Conservation (phyloP, 2,113 vertebrate species). For the Mastomys natalensis region DNA sequence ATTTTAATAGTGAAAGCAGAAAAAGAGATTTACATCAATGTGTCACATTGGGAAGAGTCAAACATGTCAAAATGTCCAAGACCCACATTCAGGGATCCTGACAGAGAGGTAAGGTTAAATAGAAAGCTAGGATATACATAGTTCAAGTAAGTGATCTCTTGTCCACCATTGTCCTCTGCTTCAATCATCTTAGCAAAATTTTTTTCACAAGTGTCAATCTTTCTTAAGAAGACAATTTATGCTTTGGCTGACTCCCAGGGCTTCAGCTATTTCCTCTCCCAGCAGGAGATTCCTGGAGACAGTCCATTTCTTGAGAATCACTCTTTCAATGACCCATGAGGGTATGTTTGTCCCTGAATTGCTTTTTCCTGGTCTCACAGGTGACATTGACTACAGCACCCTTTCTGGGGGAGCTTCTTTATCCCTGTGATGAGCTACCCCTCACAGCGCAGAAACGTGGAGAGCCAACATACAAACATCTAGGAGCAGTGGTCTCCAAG, state of each 20-base stretch:
- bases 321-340: neutral
- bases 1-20: neutral
- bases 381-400: too few relatives aligned
- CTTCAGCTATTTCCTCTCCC: neutral
- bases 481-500: neutral
- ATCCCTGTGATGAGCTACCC: neutral
- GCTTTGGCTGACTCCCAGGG: neutral
- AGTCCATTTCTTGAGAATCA: neutral
- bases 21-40: neutral
- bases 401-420: neutral
- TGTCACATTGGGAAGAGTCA: neutral
- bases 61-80: neutral
- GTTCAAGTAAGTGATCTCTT: neutral
- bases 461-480: fast-evolving
- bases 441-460: neutral
- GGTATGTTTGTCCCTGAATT: neutral
- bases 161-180: neutral
- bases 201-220: neutral
- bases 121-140: neutral
- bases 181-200: too few relatives aligned
- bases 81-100: neutral
- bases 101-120: neutral
- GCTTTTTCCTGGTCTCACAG: neutral
- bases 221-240: neutral
- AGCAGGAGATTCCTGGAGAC: neutral